Base-by-base conservation (phyloP, 2,113 vertebrate genomes). In the Zosterops pallidus region DNA sequence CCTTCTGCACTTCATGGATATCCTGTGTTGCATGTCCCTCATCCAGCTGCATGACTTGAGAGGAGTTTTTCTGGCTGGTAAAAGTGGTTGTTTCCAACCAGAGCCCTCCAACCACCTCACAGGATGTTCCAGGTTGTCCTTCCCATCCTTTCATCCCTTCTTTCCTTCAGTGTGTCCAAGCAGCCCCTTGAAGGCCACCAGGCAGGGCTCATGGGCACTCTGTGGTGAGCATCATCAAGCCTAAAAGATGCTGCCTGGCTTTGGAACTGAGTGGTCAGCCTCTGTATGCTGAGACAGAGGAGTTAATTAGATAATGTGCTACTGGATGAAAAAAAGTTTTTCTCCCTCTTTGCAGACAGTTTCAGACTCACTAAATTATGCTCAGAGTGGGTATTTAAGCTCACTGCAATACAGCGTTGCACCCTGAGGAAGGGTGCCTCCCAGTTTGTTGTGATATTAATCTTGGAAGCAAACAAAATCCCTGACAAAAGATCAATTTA, bases 371-470 rank as follows among this genome's bases (percentile, higher is more conserved):
- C 60, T 90, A 53, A 95, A 92, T 96, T 90, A 86, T 62, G 57
- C 84, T 89, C 87, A 89, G 87, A 33, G 14, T 95, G 96, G 78
- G 94, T 81, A 77, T 94, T 83, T 52, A 46, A 49, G 86, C 80
- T 94, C 44, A 14, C 91, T 85, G 81, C 86, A 89, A 86, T 60
- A 41, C 39, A 86, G 41, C 91, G 31, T 24, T 81, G 89, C 87
- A 88, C 91, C 94, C 92, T 7, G 84, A 94, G 96, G 89, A 88
- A 22, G 2, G 72, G 92, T 94, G 90, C 95, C 92, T 96, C 95
- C 90, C 88, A 76, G 72, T 84, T 97, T 94, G 94, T 95, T 96
- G 92, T 91, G 89, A 96, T 95, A 88, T 95, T 96, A 83, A 95
- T 96, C 92, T 95, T 96, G 95, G 96, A 94, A 95, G 75, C 59